A percentile compares a stretch with the other conserved stretches of the same genome.
Evolutionary conservation across 2,888 invertebrate species (phyloP).

Genomic region (Athalia rosae): DNA sequence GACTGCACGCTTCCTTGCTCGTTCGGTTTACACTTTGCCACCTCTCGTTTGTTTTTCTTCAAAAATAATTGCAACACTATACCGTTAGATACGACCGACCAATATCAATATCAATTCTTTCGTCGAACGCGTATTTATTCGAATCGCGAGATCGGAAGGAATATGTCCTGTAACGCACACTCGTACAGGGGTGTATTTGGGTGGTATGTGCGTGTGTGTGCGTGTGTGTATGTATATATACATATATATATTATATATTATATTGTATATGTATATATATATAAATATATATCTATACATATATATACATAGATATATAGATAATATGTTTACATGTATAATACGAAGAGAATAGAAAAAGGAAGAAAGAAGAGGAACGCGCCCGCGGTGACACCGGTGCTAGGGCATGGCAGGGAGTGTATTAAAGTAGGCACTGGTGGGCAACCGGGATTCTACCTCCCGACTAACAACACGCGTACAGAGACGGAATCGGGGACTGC

Average conservation of each 20-base stretch:
- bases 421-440: conserved; percentile 61
- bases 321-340: conserved; percentile 17
- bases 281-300: neutral
- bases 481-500: conserved; percentile 47
- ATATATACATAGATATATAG: conserved; percentile 10
- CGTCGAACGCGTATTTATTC: neutral
- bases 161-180: neutral
- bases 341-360: conserved; percentile 55
- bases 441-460: conserved; percentile 68
- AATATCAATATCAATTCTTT: neutral
- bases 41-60: neutral
- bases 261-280: conserved; percentile 20
- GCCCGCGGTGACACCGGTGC: conserved; percentile 64
- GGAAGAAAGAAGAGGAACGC: conserved; percentile 56
- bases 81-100: neutral
- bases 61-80: neutral
- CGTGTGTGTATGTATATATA: conserved; percentile 26
- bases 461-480: conserved; percentile 59
- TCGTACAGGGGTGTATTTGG: no score
- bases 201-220: neutral
- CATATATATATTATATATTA: conserved; percentile 10
- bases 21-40: no score
- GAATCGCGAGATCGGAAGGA: conserved; percentile 29
- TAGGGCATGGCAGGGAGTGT: conserved; percentile 66
- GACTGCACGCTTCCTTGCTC: no score